A percentile compares a stretch with the other conserved stretches of the same genome.
Evolutionary conservation across 64 coral and sea anemone species (phyloP).

Genomic region (Catalaphyllia jardinei): DNA sequence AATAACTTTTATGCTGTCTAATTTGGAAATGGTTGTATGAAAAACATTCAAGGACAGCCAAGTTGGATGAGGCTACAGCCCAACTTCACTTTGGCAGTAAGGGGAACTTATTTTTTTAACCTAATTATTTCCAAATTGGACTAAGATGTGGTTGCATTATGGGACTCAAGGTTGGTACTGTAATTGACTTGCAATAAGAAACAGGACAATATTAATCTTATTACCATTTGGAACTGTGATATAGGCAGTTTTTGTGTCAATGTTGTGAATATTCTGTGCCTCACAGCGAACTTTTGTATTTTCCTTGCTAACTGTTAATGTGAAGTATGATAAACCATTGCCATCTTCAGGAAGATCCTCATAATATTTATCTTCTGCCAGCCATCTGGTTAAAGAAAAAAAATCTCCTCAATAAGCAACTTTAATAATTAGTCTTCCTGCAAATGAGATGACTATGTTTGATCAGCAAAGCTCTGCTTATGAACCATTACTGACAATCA

Average conservation of each 20-base stretch:
- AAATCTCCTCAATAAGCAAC: neutral
- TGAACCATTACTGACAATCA: too few relatives aligned
- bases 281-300: slow-evolving; percentile 40
- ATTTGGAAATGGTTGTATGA: too few relatives aligned
- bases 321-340: slow-evolving; percentile 19
- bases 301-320: slow-evolving; percentile 14
- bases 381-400: slow-evolving; percentile 34
- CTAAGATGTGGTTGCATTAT: too few relatives aligned
- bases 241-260: slow-evolving; percentile 46
- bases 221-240: slow-evolving; percentile 35
- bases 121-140: too few relatives aligned
- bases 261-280: slow-evolving; percentile 33
- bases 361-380: slow-evolving; percentile 27
- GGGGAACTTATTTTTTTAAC: too few relatives aligned
- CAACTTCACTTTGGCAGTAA: too few relatives aligned
- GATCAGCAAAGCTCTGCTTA: too few relatives aligned
- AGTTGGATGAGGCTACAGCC: too few relatives aligned
- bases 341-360: slow-evolving; percentile 5
- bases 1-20: too few relatives aligned
- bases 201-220: neutral
- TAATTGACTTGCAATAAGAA: neutral
- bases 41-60: too few relatives aligned
- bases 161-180: too few relatives aligned
- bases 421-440: too few relatives aligned
- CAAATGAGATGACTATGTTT: neutral